Evolutionary conservation across 1,140 invertebrate species (phyloP).

Genomic region (Formica selysi): DNA sequence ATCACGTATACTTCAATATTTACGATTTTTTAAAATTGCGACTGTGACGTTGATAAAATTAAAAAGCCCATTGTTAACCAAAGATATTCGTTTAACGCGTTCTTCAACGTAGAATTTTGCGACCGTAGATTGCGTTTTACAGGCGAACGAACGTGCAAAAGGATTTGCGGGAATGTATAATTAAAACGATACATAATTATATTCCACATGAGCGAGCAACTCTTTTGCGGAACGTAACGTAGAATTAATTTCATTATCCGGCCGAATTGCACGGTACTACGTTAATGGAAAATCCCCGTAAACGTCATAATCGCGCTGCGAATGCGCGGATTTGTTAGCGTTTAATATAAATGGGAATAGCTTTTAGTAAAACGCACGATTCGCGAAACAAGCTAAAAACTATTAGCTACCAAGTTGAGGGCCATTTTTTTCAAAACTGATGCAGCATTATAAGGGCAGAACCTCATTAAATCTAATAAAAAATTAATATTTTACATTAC

Average conservation of each 20-base stretch:
- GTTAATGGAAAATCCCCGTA: slow-evolving; percentile 60
- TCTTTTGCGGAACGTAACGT: slow-evolving; percentile 58
- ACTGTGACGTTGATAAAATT: not conserved
- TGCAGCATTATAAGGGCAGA: not conserved
- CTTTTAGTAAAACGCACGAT: slow-evolving; percentile 45
- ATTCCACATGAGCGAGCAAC: slow-evolving; percentile 47
- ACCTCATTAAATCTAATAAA: slow-evolving; percentile 21
- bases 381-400: slow-evolving; percentile 21
- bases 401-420: not conserved
- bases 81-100: slow-evolving; percentile 24
- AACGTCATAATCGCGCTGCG: slow-evolving; percentile 56
- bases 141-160: slow-evolving; percentile 41
- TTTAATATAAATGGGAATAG: slow-evolving; percentile 57
- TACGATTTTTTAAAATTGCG: not conserved
- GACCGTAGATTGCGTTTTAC: slow-evolving; percentile 44
- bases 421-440: slow-evolving; percentile 19
- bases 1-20: not conserved
- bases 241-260: slow-evolving; percentile 63
- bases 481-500: slow-evolving; percentile 6
- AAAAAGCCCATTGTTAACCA: not conserved
- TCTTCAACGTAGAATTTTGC: slow-evolving; percentile 42
- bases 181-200: slow-evolving; percentile 64
- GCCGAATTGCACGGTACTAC: slow-evolving; percentile 52
- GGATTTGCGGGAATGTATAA: slow-evolving; percentile 58
- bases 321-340: slow-evolving; percentile 49